Percentiles rank a stretch among this genome's conserved stretches.
These are phyloP conservation scores for Rapana venosa DNA, from an alignment of 2,888 invertebrate species.

Conservation along the genomic window DNA sequence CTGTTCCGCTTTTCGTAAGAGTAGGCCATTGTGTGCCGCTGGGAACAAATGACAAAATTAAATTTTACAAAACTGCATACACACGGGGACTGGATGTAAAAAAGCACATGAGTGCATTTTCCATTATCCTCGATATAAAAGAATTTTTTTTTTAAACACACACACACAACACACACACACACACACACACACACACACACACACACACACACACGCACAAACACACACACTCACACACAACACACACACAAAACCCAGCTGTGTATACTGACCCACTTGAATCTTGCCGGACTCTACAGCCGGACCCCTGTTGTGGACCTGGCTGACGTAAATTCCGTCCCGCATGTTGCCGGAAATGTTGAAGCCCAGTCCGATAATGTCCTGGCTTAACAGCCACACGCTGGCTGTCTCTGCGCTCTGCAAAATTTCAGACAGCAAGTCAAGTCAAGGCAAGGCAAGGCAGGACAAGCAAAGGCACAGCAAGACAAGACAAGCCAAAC, in stretches of 20 bases:
- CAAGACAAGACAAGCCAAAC: too few species aligned
- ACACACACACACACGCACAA: not conserved
- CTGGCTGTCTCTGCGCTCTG: constrained; percentile 83
- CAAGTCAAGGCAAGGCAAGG: too few species aligned
- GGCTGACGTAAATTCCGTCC: constrained; percentile 92
- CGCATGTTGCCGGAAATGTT: constrained; percentile 93
- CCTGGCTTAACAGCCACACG: constrained; percentile 89
- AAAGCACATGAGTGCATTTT: too few species aligned
- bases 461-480: too few species aligned
- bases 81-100: too few species aligned
- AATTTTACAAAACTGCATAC: too few species aligned
- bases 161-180: constrained; percentile 3
- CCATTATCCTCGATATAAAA: too few species aligned
- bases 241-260: too few species aligned
- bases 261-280: constrained; percentile 83
- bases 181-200: not conserved
- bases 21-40: too few species aligned
- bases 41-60: too few species aligned
- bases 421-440: too few species aligned
- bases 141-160: not conserved
- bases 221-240: not conserved
- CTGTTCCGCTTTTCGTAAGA: too few species aligned
- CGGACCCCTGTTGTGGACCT: constrained; percentile 90
- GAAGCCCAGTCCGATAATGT: constrained; percentile 92
- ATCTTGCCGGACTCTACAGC: constrained; percentile 91